Conservation (phyloP, 2,113 vertebrate species). For the Leucoraja erinaceus region DNA sequence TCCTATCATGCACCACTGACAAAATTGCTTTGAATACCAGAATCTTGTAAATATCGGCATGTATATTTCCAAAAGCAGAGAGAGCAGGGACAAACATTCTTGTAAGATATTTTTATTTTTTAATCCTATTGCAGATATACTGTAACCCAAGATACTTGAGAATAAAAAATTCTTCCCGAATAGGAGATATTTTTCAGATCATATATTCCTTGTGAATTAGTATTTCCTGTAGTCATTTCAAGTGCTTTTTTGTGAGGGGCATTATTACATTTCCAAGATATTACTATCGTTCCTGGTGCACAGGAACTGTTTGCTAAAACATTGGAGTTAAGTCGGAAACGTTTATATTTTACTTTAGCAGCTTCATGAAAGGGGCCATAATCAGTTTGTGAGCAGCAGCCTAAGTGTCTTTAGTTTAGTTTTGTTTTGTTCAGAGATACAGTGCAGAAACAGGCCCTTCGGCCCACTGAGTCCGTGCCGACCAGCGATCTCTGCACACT, state of each 20-base stretch:
- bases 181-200: background rate
- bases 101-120: background rate
- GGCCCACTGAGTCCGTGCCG: too few relatives aligned
- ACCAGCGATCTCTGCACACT: too few relatives aligned
- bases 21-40: background rate
- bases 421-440: too few relatives aligned
- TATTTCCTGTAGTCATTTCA: background rate
- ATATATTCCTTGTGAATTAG: constrained; percentile 8
- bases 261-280: constrained; percentile 2
- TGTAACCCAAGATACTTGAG: constrained; percentile 29
- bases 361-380: background rate
- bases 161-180: constrained; percentile 18
- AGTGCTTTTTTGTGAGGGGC: constrained; percentile 19
- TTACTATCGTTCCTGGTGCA: background rate
- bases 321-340: background rate
- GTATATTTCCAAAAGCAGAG: background rate
- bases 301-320: background rate
- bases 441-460: too few relatives aligned
- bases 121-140: background rate
- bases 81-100: background rate
- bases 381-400: background rate
- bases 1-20: background rate
- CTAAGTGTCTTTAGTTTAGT: background rate
- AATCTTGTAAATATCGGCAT: background rate
- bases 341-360: background rate